These are phyloP conservation scores for Aporophyla lueneburgensis DNA, from an alignment of 2,888 invertebrate genomes.

Conservation along the genomic window DNA sequence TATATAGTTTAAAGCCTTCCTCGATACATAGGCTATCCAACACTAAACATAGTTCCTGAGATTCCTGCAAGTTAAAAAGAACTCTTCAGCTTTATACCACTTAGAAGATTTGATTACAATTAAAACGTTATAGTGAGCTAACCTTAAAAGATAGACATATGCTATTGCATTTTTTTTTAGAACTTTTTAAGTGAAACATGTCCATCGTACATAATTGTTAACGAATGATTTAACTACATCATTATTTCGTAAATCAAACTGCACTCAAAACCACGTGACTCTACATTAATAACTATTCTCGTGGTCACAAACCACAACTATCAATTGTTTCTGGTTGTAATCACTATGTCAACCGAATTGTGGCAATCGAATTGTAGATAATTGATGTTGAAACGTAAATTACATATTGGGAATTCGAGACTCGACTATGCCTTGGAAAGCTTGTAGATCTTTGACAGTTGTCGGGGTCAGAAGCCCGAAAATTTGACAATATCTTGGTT, in stretches of 20 bases:
- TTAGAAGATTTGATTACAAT: too few species aligned
- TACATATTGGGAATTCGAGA: too few species aligned
- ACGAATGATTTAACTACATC: not conserved
- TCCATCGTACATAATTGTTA: too few species aligned
- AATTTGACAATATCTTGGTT: not conserved
- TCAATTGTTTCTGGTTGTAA: constrained; percentile 19
- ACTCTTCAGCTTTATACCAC: too few species aligned
- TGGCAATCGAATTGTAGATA: not conserved
- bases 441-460: not conserved
- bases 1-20: too few species aligned
- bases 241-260: constrained; percentile 6
- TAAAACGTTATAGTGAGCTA: too few species aligned
- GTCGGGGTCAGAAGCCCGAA: not conserved
- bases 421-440: not conserved
- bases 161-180: too few species aligned
- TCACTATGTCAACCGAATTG: constrained; percentile 9
- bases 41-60: too few species aligned
- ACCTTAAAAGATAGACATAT: too few species aligned
- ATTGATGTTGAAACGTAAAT: not conserved
- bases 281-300: not conserved
- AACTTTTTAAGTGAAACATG: too few species aligned
- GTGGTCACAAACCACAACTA: constrained; percentile 6
- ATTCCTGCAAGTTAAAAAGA: too few species aligned
- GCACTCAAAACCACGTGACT: not conserved
- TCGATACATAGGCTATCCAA: too few species aligned